Conservation (phyloP, 2,888 invertebrate species). For the Eucriotettix oculatus region DNA sequence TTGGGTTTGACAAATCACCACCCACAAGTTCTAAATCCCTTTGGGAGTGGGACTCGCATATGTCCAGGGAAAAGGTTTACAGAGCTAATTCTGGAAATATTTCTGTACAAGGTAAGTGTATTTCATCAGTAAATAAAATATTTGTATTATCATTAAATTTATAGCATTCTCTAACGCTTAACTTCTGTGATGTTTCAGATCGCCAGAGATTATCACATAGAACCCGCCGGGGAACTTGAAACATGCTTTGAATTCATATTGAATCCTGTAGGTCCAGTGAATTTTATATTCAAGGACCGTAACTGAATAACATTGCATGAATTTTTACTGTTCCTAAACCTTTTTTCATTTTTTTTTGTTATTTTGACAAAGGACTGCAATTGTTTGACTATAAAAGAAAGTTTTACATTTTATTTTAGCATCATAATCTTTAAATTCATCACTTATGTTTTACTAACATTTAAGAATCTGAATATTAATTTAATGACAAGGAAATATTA, state of each 20-base stretch:
- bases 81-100: conserved; percentile 55
- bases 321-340: not conserved
- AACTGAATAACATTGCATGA: not conserved
- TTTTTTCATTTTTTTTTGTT: no score
- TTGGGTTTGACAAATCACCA: conserved; percentile 21
- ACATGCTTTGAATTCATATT: conserved; percentile 68
- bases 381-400: no score
- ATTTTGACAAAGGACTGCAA: no score
- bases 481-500: no score
- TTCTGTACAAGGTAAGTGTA: conserved; percentile 48
- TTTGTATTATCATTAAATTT: not conserved
- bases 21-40: conserved; percentile 54
- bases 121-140: not conserved
- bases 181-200: conserved; percentile 32
- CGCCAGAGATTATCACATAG: conserved; percentile 51
- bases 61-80: conserved; percentile 77
- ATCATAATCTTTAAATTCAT: no score
- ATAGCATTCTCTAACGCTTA: not conserved
- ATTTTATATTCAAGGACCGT: conserved; percentile 37
- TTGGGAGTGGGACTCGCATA: conserved; percentile 62
- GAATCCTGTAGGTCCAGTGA: conserved; percentile 57
- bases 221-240: conserved; percentile 48
- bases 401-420: no score
- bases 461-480: no score
- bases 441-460: no score